phyloP scores from a whole-genome alignment of 2,797 vertebrate genomes.

The Lepus townsendii region DNA sequence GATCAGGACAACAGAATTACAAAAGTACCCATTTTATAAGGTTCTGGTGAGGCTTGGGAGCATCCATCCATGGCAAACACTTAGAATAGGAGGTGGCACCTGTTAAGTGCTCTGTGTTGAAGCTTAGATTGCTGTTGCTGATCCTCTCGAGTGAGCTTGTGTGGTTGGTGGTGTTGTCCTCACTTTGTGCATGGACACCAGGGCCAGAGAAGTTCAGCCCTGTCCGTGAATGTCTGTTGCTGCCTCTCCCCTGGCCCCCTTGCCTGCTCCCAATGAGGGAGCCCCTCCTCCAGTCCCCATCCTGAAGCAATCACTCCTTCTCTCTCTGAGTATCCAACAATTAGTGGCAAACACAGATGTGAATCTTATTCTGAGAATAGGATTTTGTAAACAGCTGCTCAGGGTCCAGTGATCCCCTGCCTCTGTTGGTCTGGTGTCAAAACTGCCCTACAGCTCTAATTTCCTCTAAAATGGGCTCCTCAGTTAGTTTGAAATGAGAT shows the following conservation, averaged over 20 bases:
- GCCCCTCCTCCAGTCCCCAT: fast-evolving
- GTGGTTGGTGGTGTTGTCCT: neutral
- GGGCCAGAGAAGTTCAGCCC: neutral
- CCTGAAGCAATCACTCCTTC: neutral
- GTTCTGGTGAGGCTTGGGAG: neutral
- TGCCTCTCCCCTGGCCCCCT: neutral
- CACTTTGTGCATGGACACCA: neutral
- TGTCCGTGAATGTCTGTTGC: neutral
- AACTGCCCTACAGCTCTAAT: neutral
- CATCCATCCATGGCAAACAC: neutral
- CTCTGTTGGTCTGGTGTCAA: neutral
- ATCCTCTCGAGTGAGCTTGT: neutral
- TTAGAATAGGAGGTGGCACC: neutral
- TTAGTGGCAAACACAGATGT: neutral
- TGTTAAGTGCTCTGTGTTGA: neutral
- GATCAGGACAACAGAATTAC: neutral
- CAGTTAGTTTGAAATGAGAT: neutral
- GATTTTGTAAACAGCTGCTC: neutral
- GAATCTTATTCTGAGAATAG: neutral
- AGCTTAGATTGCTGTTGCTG: neutral
- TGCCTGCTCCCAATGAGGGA: neutral
- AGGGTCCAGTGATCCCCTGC: neutral
- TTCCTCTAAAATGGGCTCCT: neutral
- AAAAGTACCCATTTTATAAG: neutral
- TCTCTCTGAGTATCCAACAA: neutral